Evolutionary conservation across 2,888 invertebrate genomes (phyloP).

Genomic region (Hololepta plana): DNA sequence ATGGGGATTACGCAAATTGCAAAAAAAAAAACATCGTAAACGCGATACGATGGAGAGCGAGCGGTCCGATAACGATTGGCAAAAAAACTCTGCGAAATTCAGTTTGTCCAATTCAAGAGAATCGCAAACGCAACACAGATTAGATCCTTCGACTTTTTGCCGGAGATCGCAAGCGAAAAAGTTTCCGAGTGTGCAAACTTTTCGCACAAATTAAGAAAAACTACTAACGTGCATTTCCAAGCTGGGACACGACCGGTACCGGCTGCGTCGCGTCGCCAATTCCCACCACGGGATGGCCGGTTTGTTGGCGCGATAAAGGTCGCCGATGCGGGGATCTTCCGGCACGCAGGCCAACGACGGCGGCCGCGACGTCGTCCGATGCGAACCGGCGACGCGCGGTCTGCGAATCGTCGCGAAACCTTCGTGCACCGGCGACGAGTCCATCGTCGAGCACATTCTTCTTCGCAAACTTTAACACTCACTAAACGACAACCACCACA

Average conservation of each 20-base stretch:
- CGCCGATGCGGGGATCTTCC: slow-evolving; percentile 48
- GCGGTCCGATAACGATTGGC: too few relatives aligned
- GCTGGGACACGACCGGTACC: slow-evolving; percentile 68
- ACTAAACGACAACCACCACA: too few relatives aligned
- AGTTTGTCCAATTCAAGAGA: too few relatives aligned
- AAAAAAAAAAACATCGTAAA: too few relatives aligned
- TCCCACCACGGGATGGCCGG: slow-evolving; percentile 80
- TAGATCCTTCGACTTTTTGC: too few relatives aligned
- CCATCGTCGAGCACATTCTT: too few relatives aligned
- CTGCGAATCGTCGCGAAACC: slow-evolving; percentile 76
- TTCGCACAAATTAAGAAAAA: slow-evolving; percentile 4
- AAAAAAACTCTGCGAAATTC: too few relatives aligned
- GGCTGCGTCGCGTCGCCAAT: slow-evolving; percentile 53
- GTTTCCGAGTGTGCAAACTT: background rate
- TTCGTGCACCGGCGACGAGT: slow-evolving; percentile 52
- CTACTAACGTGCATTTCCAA: slow-evolving; percentile 40
- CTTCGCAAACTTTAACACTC: too few relatives aligned
- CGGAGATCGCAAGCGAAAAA: too few relatives aligned
- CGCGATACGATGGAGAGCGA: too few relatives aligned
- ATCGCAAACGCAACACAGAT: too few relatives aligned
- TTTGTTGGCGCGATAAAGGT: slow-evolving; percentile 42
- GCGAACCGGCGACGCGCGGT: slow-evolving; percentile 21
- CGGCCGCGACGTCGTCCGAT: slow-evolving; percentile 22
- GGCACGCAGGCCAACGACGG: slow-evolving; percentile 25
- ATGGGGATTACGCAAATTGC: too few relatives aligned